Conservation (phyloP, 1,140 invertebrate species). For the Venustaconcha ellipsiformis region DNA sequence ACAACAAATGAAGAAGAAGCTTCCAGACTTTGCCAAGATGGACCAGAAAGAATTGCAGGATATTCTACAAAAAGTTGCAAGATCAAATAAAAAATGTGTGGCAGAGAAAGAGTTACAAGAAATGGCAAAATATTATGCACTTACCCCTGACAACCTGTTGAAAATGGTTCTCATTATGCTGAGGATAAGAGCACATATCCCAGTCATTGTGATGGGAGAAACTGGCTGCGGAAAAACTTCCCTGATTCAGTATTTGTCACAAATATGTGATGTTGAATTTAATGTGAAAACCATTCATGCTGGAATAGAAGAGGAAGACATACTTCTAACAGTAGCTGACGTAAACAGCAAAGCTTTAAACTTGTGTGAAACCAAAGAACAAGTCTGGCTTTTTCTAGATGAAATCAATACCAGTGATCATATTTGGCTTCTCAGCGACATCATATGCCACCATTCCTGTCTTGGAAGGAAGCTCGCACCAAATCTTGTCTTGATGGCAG, state of each 20-base stretch:
- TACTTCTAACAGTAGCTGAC: conserved; percentile 15
- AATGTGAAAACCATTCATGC: conserved; percentile 45
- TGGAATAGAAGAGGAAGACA: conserved; percentile 24
- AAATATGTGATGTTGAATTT: conserved; percentile 11
- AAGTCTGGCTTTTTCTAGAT: conserved; percentile 43
- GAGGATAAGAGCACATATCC: conserved; percentile 41
- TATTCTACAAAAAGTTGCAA: conserved; percentile 33
- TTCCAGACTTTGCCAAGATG: conserved; percentile 28
- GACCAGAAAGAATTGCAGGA: conserved; percentile 25
- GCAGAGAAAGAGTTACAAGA: not conserved
- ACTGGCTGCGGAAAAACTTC: conserved; percentile 60
- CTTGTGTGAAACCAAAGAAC: not conserved
- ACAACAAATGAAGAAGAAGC: conserved; percentile 38
- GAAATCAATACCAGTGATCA: conserved; percentile 50
- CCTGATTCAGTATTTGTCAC: conserved; percentile 34
- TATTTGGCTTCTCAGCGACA: conserved; percentile 39
- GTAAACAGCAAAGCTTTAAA: conserved; percentile 19
- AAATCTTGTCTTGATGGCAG: conserved; percentile 43
- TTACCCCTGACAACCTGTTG: conserved; percentile 48
- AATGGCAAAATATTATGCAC: conserved; percentile 35
- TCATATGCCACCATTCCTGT: conserved; percentile 40
- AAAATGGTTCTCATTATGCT: conserved; percentile 49
- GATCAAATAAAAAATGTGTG: conserved; percentile 6
- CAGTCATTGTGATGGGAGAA: conserved; percentile 61
- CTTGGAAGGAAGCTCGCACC: conserved; percentile 31